A percentile compares a stretch with the other conserved stretches of the same genome.
These are phyloP conservation scores for Hemiscyllium ocellatum DNA, from an alignment of 2,113 vertebrate genomes.

Conservation along the genomic window DNA sequence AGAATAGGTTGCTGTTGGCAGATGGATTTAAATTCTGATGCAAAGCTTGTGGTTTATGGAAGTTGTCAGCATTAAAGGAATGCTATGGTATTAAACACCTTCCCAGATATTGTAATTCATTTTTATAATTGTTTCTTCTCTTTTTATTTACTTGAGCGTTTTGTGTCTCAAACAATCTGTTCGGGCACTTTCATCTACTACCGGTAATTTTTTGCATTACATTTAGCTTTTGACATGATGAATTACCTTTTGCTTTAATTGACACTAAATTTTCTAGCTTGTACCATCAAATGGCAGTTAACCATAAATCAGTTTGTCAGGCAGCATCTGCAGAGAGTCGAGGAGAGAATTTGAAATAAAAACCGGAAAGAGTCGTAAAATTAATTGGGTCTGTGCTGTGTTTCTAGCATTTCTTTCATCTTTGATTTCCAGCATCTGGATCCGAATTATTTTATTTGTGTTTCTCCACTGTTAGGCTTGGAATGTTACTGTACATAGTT, in stretches of 20 bases:
- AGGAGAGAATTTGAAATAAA: not conserved
- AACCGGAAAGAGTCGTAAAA: not conserved
- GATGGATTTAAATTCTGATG: not conserved
- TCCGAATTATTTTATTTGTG: not conserved
- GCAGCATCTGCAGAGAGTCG: not conserved
- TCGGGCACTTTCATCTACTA: not conserved
- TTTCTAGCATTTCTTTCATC: not conserved
- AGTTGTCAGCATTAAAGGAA: not conserved
- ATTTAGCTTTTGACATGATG: not conserved
- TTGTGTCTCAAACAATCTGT: not conserved
- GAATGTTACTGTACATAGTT: not conserved
- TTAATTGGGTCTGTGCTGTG: not conserved
- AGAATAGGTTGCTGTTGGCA: not conserved
- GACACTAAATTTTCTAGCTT: not conserved
- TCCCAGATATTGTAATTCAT: not conserved
- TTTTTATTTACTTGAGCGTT: not conserved
- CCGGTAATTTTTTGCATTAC: not conserved
- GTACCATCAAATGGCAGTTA: not conserved
- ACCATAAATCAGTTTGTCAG: not conserved
- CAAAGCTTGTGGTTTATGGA: not conserved
- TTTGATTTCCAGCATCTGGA: not conserved
- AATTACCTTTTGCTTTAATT: not conserved
- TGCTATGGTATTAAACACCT: not conserved
- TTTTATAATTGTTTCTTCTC: not conserved
- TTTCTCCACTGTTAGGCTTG: not conserved